Conservation (phyloP, 2,113 vertebrate species). For the Cepphus grylle region DNA sequence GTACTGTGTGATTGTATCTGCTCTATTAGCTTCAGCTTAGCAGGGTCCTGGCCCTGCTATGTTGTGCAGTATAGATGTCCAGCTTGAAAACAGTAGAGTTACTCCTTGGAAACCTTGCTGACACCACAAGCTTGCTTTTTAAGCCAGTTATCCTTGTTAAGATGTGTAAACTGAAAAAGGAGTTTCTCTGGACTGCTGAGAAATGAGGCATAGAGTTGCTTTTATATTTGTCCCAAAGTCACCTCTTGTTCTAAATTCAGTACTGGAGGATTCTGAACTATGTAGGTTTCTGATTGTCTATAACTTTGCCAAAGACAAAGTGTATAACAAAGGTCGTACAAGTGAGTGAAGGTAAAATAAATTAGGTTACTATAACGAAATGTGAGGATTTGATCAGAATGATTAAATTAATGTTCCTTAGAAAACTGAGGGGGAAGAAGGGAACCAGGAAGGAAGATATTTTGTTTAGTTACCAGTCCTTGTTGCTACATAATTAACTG, state of each 20-base stretch:
- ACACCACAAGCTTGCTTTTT: background rate
- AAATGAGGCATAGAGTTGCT: background rate
- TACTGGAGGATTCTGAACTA: background rate
- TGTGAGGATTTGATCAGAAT: background rate
- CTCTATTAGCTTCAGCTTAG: background rate
- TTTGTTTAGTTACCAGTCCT: background rate
- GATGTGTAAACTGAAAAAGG: background rate
- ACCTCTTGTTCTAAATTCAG: background rate
- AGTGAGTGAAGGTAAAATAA: background rate
- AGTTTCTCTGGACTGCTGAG: background rate
- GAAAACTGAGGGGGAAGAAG: background rate
- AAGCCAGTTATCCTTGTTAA: background rate
- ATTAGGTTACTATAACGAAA: background rate
- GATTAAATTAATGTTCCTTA: background rate
- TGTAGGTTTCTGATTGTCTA: background rate
- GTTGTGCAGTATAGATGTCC: background rate
- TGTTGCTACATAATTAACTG: background rate
- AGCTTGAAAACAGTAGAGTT: background rate
- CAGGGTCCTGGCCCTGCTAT: background rate
- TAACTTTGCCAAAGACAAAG: background rate
- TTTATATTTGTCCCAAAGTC: background rate
- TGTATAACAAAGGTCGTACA: background rate
- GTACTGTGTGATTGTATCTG: background rate
- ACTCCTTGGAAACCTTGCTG: background rate
- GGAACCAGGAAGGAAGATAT: background rate